A percentile compares a stretch with the other conserved stretches of the same genome.
phyloP scores from a whole-genome alignment of 2,113 vertebrate species.

The Phylloscopus whistleri region DNA sequence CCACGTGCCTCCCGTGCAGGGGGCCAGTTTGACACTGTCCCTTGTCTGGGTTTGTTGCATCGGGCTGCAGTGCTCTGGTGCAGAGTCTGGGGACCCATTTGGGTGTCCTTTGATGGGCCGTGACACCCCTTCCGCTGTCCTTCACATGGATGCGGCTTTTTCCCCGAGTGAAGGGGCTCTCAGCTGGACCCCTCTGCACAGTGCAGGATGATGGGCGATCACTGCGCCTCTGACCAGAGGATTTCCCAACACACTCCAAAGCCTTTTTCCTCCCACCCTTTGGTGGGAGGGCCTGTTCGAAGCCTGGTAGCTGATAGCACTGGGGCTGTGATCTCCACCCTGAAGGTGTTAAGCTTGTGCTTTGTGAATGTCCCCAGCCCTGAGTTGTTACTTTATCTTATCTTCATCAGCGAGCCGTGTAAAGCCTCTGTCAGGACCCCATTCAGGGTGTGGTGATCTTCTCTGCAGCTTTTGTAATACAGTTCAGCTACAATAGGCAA shows the following conservation, averaged over 20 bases:
- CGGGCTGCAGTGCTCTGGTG: not conserved
- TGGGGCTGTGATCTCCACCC: not conserved
- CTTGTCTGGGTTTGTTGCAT: not conserved
- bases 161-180: too few relatives aligned
- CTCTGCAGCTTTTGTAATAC: not conserved
- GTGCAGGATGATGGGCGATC: too few relatives aligned
- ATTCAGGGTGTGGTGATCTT: not conserved
- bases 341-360: not conserved
- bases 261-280: not conserved
- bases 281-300: too few relatives aligned
- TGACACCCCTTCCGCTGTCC: not conserved
- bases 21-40: not conserved
- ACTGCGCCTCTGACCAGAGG: too few relatives aligned
- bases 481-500: not conserved
- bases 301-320: not conserved
- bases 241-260: too few relatives aligned
- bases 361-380: not conserved
- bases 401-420: rapidly evolving
- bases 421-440: not conserved
- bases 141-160: not conserved
- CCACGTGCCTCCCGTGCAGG: not conserved
- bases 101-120: not conserved
- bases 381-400: not conserved
- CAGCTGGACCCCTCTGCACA: not conserved
- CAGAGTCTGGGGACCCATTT: not conserved